Evolutionary conservation across 2,113 vertebrate species (phyloP).

Genomic region (Stegostoma tigrinum): DNA sequence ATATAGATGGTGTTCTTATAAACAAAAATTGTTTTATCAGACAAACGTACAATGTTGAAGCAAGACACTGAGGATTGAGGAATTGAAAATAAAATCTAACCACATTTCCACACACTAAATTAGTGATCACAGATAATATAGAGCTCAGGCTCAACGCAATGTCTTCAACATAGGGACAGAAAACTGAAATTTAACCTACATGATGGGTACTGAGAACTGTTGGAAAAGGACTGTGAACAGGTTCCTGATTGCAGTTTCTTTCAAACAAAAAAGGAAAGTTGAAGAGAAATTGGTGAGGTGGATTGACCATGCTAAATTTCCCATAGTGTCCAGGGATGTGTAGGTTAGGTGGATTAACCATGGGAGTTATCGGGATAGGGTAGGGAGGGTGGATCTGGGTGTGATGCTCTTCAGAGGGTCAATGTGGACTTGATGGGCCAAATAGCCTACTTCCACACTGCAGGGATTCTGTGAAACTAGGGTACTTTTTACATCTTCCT

Average conservation of each 20-base stretch:
- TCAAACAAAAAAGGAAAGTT: background rate
- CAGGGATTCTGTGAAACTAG: too few relatives aligned
- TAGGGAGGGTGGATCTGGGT: too few relatives aligned
- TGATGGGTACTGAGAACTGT: background rate
- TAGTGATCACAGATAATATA: background rate
- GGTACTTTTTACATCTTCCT: too few relatives aligned
- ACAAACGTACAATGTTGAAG: background rate
- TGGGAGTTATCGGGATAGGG: too few relatives aligned
- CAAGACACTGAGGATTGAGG: background rate
- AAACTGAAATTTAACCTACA: background rate
- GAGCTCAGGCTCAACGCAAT: background rate
- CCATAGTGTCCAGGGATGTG: too few relatives aligned
- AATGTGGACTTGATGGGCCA: too few relatives aligned
- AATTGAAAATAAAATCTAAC: background rate
- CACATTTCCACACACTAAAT: background rate
- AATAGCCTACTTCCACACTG: too few relatives aligned
- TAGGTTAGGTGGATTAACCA: too few relatives aligned
- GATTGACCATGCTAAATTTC: too few relatives aligned
- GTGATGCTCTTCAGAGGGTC: too few relatives aligned
- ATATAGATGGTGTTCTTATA: background rate
- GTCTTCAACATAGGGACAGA: background rate
- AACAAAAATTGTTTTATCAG: background rate
- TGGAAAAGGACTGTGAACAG: background rate
- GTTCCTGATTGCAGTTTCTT: background rate
- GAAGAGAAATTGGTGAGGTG: too few relatives aligned